These are phyloP conservation scores for Drosophila cognata DNA, from an alignment of 2,888 invertebrate genomes.

Conservation along the genomic window DNA sequence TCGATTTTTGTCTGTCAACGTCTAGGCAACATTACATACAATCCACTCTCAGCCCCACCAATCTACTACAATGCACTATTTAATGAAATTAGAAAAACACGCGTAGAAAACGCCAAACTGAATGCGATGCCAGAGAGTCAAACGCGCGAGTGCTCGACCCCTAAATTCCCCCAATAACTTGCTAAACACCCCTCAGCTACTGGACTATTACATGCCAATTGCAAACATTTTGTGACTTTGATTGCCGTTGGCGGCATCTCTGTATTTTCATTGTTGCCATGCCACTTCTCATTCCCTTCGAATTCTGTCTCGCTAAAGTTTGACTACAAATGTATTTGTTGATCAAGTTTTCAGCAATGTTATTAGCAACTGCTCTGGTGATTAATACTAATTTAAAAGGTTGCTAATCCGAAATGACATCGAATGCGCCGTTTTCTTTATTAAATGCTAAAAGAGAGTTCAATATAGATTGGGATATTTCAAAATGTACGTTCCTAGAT, in stretches of 20 bases:
- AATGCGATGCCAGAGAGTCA: slow-evolving; percentile 18
- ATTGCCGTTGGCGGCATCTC: slow-evolving; percentile 39
- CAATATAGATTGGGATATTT: not conserved
- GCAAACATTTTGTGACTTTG: slow-evolving; percentile 68
- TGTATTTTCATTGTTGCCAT: slow-evolving; percentile 9
- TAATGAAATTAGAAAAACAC: slow-evolving; percentile 81
- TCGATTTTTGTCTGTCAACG: slow-evolving; percentile 79
- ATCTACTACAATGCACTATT: slow-evolving; percentile 17
- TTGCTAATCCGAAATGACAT: not conserved
- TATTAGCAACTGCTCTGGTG: not conserved
- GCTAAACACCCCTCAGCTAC: not conserved
- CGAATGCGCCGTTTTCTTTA: not conserved
- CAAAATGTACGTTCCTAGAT: too few relatives aligned
- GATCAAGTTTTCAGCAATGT: not conserved
- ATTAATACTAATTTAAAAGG: not conserved
- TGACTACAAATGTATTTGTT: slow-evolving; percentile 17
- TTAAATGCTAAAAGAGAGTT: not conserved
- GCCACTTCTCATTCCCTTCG: not conserved
- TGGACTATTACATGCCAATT: slow-evolving; percentile 62
- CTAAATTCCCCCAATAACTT: not conserved
- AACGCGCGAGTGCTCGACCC: not conserved
- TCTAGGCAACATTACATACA: slow-evolving; percentile 47
- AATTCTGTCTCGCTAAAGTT: slow-evolving; percentile 14
- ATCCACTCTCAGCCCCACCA: not conserved
- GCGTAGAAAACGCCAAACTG: slow-evolving; percentile 45